Evolutionary conservation across 2,797 vertebrate species (phyloP), one percentile per base, ranked within the genome.

Genomic region (Aythya fuligula): DNA sequence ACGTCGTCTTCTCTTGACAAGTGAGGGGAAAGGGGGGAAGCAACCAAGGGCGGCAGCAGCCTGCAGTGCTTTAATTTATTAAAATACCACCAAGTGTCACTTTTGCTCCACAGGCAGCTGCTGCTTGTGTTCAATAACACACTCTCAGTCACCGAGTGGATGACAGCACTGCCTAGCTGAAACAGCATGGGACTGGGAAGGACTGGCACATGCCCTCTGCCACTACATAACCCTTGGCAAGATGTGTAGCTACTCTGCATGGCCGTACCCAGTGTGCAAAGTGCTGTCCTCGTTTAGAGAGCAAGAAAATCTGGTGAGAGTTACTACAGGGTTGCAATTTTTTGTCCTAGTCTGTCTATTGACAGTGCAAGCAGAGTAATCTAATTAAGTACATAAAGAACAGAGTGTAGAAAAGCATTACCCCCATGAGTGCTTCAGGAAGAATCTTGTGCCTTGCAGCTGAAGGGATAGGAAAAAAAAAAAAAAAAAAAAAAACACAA

Each of bases 61-160:
- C 92, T 92, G 84, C 81, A 92, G 54, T 51, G 64, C 27, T 96
- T 93, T 91, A 71, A 95, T 89, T 91, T 94, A 96, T 92, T 95
- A 92, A 95, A 96, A 96, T 92, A 94, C 93, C 93, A 94, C 87
- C 77, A 90, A 94, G 91, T 85, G 85, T 90, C 94, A 96, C 92
- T 95, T 96, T 39, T 85, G 75, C 93, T 94, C 92, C 80, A 89
- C 81, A 85, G 86, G 89, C 92, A 93, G 90, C 65, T 92, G 88
- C 84, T 90, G 65, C 67, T 89, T 87, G 84, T 62, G 75, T 65
- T 41, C 39, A 93, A 92, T 87, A 94, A 94, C 94, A 90, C 67
- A 85, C 87, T 72, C 88, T 83, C 94, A 85, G 84, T 62, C 91
- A 87, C 75, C 0, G 2, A 85, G 36, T 3, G 38, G 54, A 69